Evolutionary conservation across 2,797 vertebrate genomes (phyloP).

Genomic region (Anabas testudineus): DNA sequence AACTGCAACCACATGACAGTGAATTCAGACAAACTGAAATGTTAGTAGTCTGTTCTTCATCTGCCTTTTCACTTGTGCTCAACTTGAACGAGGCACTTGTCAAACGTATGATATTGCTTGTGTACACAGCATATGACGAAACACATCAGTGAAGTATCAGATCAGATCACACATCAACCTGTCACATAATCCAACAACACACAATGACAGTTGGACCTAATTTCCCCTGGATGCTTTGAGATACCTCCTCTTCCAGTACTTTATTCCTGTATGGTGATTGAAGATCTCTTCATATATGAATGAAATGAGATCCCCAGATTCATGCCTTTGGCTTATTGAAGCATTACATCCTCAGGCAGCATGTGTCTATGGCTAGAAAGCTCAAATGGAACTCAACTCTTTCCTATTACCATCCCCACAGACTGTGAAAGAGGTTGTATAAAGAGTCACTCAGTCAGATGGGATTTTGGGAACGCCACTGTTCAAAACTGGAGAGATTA

Average conservation of each 20-base stretch:
- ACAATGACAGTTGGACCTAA: not conserved
- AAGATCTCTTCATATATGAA: conserved; percentile 6
- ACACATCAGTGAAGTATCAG: not conserved
- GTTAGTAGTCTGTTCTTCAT: not conserved
- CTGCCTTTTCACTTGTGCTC: not conserved
- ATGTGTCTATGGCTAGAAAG: conserved; percentile 25
- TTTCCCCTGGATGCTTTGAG: conserved; percentile 4
- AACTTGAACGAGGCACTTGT: not conserved
- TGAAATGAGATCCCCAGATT: conserved; percentile 30
- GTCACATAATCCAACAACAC: not conserved
- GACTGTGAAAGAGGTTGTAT: conserved; percentile 32
- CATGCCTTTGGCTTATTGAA: conserved; percentile 39
- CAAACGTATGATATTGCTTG: not conserved
- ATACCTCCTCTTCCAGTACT: not conserved
- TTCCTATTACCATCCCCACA: conserved; percentile 40
- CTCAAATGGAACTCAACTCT: conserved; percentile 38
- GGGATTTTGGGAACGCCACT: conserved; percentile 38
- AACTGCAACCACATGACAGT: too few species aligned
- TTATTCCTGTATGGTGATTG: not conserved
- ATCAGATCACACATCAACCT: conserved; percentile 9
- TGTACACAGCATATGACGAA: not conserved
- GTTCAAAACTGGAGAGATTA: conserved; percentile 43
- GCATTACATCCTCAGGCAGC: conserved; percentile 44
- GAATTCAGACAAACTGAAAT: too few species aligned
- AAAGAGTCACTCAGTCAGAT: conserved; percentile 51